Base-by-base conservation (phyloP, 2,888 invertebrate species). In the Eustalomyia histrio region DNA sequence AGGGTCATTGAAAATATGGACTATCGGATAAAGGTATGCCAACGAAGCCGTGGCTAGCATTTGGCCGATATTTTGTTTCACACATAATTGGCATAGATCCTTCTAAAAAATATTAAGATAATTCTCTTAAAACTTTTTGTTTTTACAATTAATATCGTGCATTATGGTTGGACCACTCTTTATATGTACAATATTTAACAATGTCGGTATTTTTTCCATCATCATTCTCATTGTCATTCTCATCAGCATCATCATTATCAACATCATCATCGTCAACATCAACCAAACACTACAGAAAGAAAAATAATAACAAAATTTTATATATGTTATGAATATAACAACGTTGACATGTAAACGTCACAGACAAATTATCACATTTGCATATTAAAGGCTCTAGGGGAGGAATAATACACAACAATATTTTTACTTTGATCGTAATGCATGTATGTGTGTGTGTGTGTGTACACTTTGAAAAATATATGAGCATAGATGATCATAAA, bases 281-380 rank as follows among this genome's bases (percentile, higher is more conserved):
- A n/a, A 12, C 14, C 12, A 9, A 57, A 64, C 12, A 17, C 17
- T 10, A 35, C 1, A 35, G 10, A 10, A 18, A 35, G 33, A 17
- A n/a, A 53, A 53, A 35, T 14, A 73, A 65, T 14, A 65, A 29
- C 33, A 10, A 43, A 29, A 29, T 29, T 29, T 29, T 29, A 21
- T 29, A 1, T 29, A 6, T n/a, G n/a, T n/a, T 29, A 33, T 12
- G 17, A 35, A 14, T 64, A 10, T 16, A 60, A 53, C 55, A 60
- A 65, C 43, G 58, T 60, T 75, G 35, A 60, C 68, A 65, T 74
- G 57, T 57, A 14, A 47, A 72, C 35, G 57, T 68, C 72, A 68
- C 43, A 72, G 14, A 63, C 57, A 79, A 63, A 74, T 75, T 71
- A 79, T 67, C 79, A 53, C 52, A 79, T 82, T 82, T 79, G 43